Conservation (phyloP, 1,140 invertebrate species). For the Drosophila nigromelanica region DNA sequence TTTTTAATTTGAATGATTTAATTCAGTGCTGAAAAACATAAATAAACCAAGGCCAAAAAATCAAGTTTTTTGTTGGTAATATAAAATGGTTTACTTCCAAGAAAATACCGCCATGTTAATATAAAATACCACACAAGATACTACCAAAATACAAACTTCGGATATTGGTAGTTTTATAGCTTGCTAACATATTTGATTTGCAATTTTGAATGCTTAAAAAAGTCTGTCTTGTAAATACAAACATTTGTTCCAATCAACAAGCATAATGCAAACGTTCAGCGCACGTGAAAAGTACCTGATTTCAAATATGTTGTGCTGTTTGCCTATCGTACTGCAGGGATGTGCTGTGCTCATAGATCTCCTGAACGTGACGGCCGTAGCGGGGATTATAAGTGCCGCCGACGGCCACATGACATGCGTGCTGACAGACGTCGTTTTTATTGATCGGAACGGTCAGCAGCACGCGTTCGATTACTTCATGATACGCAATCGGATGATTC, state of each 20-base stretch:
- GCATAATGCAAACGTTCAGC: conserved; percentile 55
- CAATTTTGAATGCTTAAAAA: neutral
- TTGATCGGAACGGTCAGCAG: conserved; percentile 65
- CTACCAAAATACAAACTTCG: neutral
- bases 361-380: conserved; percentile 74
- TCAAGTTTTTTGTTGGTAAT: too few relatives aligned
- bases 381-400: conserved; percentile 56
- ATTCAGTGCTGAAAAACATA: too few relatives aligned
- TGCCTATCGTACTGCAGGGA: conserved; percentile 69
- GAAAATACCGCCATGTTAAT: neutral
- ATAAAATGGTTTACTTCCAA: neutral
- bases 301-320: conserved; percentile 67
- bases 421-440: conserved; percentile 66
- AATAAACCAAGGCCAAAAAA: too few relatives aligned
- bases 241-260: neutral
- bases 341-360: conserved; percentile 76
- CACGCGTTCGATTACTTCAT: conserved; percentile 75
- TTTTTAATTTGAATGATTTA: neutral
- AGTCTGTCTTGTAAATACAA: neutral
- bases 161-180: neutral
- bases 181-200: conserved; percentile 18
- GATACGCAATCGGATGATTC: conserved; percentile 75
- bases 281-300: conserved; percentile 70
- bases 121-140: neutral
- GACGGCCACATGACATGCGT: conserved; percentile 78